Evolutionary conservation across 2,797 vertebrate species (phyloP).

Genomic region (Falco concolor): DNA sequence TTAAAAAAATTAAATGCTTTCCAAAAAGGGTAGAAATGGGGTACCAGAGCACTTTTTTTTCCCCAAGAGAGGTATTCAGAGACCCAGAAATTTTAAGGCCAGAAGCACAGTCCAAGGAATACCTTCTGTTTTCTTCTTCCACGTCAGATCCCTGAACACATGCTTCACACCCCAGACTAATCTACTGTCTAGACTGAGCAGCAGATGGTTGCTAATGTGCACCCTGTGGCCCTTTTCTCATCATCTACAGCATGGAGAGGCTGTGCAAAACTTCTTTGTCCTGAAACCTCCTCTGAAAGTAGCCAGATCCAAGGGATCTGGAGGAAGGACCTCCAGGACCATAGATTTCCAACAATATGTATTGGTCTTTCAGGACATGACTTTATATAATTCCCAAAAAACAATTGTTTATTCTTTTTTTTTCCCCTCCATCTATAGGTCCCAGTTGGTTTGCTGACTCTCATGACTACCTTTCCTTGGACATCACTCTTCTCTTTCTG

Average conservation of each 20-base stretch:
- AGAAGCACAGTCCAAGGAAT: not conserved
- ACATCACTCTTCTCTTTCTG: not conserved
- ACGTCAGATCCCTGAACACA: not conserved
- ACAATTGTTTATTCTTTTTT: not conserved
- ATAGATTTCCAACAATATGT: not conserved
- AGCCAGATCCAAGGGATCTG: rapidly evolving
- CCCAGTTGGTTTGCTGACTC: not conserved
- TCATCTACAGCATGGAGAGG: not conserved
- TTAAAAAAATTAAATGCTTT: not conserved
- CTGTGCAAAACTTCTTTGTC: not conserved
- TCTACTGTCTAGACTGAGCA: not conserved
- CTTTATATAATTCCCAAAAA: not conserved
- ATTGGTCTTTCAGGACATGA: not conserved
- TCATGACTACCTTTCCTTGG: not conserved
- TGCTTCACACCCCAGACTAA: not conserved
- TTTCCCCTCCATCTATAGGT: not conserved
- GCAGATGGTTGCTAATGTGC: not conserved
- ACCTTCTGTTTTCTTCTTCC: not conserved
- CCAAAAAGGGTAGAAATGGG: not conserved
- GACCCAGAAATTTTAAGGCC: not conserved
- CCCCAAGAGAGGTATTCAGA: not conserved
- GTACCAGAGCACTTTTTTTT: not conserved
- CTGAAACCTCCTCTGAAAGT: not conserved
- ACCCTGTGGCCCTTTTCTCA: not conserved
- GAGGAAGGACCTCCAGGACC: not conserved